phyloP scores from a whole-genome alignment of 2,888 invertebrate genomes.

The Trisateles emortualis region DNA sequence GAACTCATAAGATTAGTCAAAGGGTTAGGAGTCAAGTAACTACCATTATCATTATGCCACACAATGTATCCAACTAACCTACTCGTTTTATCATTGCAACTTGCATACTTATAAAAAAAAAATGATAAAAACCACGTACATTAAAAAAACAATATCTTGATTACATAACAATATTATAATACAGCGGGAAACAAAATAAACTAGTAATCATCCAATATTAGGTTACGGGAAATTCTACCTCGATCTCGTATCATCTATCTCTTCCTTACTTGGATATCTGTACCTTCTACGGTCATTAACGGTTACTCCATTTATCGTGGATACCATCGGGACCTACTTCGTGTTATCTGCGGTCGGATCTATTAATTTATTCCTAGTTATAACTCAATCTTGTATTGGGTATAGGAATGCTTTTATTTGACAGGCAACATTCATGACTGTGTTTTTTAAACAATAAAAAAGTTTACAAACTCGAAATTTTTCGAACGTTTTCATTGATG shows the following conservation, averaged over 20 bases:
- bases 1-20: no score
- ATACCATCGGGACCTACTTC: constrained; percentile 26
- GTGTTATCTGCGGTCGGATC: constrained; percentile 28
- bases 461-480: no score
- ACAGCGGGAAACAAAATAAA: constrained; percentile 24
- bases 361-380: constrained; percentile 26
- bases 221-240: constrained; percentile 44
- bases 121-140: no score
- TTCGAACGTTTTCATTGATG: no score
- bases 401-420: not conserved
- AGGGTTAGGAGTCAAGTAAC: no score
- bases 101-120: no score
- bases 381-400: constrained; percentile 17
- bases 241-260: constrained; percentile 41
- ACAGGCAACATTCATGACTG: no score
- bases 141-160: no score
- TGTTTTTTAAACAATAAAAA: no score
- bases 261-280: constrained; percentile 44
- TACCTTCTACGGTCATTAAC: constrained; percentile 43
- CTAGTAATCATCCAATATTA: constrained; percentile 29
- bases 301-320: constrained; percentile 34
- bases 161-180: constrained; percentile 5
- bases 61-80: no score
- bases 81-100: no score
- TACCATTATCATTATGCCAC: no score